Percentiles rank a stretch among this genome's conserved stretches.
Conservation (phyloP, 2,888 invertebrate species). For the Calliopum simillimum region DNA sequence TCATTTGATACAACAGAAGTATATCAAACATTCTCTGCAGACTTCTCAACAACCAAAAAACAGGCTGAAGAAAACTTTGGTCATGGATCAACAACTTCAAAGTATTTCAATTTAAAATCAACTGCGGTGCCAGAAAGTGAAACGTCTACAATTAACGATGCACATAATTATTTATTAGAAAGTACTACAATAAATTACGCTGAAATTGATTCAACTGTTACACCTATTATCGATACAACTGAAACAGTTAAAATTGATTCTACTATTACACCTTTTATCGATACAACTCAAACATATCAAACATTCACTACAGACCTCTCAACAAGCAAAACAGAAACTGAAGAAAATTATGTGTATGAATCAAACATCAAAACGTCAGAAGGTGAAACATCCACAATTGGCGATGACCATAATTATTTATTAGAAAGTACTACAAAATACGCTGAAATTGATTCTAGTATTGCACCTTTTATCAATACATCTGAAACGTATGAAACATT, state of each 20-base stretch:
- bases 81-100: too few relatives aligned
- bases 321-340: too few relatives aligned
- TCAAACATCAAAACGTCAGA: too few relatives aligned
- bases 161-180: neutral
- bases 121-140: neutral
- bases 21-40: neutral
- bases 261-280: too few relatives aligned
- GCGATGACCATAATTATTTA: too few relatives aligned
- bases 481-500: constrained; percentile 4
- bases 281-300: too few relatives aligned
- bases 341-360: too few relatives aligned
- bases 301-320: neutral
- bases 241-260: too few relatives aligned
- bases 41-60: too few relatives aligned
- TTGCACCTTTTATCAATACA: neutral
- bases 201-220: constrained; percentile 8
- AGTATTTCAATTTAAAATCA: too few relatives aligned
- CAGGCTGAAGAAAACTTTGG: too few relatives aligned
- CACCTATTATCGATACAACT: constrained; percentile 2
- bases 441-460: neutral
- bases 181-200: constrained; percentile 8
- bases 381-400: too few relatives aligned
- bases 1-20: neutral
- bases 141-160: constrained; percentile 4
- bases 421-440: constrained; percentile 16